Conservation (phyloP, 2,888 invertebrate genomes). For the Seira musarum region DNA sequence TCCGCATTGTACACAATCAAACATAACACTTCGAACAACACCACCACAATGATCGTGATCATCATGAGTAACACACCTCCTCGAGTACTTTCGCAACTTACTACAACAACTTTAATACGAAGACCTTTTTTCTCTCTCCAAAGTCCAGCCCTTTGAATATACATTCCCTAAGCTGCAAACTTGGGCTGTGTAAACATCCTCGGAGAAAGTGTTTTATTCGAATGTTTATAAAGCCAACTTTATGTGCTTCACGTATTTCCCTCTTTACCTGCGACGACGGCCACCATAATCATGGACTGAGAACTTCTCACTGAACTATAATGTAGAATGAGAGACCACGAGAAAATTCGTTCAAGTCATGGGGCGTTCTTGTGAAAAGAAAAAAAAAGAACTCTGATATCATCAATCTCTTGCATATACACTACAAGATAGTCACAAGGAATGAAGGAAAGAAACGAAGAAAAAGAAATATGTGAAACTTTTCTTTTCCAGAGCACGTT, state of each 20-base stretch:
- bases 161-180: too few species aligned
- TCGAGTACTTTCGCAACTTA: too few species aligned
- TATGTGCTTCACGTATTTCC: constrained; percentile 52
- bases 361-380: constrained; percentile 38
- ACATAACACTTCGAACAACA: not conserved
- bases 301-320: too few species aligned
- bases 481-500: constrained; percentile 48
- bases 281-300: not conserved
- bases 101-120: too few species aligned
- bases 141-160: too few species aligned
- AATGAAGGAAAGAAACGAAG: constrained; percentile 16
- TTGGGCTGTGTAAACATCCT: too few species aligned
- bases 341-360: constrained; percentile 38
- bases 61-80: not conserved
- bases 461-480: constrained; percentile 45
- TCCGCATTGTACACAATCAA: not conserved
- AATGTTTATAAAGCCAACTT: constrained; percentile 51
- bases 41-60: constrained; percentile 6
- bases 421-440: not conserved
- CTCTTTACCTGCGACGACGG: not conserved
- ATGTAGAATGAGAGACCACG: not conserved
- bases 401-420: constrained; percentile 48
- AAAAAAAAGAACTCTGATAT: constrained; percentile 34
- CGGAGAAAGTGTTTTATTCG: constrained; percentile 24
- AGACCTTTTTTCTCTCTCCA: too few species aligned